phyloP scores from a whole-genome alignment of 2,113 vertebrate species.

The Ardeotis arabs region DNA sequence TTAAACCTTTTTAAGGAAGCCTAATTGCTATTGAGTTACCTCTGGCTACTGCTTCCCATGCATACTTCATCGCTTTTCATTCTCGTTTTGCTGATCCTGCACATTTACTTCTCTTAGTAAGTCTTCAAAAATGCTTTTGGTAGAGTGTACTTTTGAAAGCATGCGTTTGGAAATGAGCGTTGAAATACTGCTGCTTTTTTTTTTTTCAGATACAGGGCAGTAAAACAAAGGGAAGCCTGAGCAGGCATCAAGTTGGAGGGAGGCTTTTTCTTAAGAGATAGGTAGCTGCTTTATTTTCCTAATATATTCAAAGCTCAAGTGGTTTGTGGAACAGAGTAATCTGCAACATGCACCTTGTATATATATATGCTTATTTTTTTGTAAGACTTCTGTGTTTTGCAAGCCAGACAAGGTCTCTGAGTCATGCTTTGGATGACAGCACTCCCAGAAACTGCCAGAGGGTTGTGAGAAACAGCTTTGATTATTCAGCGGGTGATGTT shows the following conservation, averaged over 20 bases:
- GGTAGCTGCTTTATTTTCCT: neutral
- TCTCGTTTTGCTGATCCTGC: neutral
- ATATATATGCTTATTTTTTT: neutral
- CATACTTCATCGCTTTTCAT: accelerated
- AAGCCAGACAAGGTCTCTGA: neutral
- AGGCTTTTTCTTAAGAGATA: neutral
- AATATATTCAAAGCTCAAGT: neutral
- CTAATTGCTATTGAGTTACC: neutral
- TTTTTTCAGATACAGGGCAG: neutral
- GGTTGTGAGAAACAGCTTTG: neutral
- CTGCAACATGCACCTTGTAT: neutral
- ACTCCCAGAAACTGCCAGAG: neutral
- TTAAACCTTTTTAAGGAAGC: neutral
- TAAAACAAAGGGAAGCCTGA: neutral
- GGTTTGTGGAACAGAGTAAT: neutral
- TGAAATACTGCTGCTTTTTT: neutral
- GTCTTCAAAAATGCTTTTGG: neutral
- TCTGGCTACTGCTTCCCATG: neutral
- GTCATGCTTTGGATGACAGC: neutral
- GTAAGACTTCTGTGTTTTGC: neutral
- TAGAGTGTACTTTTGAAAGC: neutral
- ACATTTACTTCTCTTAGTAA: neutral
- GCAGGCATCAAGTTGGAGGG: neutral
- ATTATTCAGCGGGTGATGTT: neutral
- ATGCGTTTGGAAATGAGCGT: neutral